Conservation (phyloP, 2,888 invertebrate genomes). For the Mystacides longicornis region DNA sequence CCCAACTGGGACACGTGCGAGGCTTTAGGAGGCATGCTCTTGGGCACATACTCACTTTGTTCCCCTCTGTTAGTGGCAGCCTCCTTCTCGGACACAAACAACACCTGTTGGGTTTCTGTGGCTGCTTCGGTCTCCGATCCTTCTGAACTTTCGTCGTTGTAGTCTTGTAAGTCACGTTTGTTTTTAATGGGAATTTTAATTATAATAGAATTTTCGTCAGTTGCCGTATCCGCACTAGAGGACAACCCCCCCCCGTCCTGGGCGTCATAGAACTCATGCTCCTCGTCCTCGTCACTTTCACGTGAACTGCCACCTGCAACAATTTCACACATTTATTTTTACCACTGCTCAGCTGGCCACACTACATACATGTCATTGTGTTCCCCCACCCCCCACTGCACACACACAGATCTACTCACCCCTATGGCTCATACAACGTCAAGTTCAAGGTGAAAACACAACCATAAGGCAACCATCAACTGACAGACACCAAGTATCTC, state of each 20-base stretch:
- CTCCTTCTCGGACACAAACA: slow-evolving; percentile 25
- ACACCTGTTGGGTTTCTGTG: slow-evolving; percentile 40
- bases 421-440: no score
- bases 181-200: slow-evolving; percentile 53
- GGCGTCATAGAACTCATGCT: slow-evolving; percentile 68
- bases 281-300: slow-evolving; percentile 60
- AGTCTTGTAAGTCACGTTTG: slow-evolving; percentile 18
- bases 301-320: slow-evolving; percentile 45
- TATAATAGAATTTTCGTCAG: slow-evolving; percentile 51
- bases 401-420: no score
- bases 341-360: no score
- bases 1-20: slow-evolving; percentile 36
- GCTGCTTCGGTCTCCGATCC: slow-evolving; percentile 46
- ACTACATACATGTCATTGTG: not conserved
- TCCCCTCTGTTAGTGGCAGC: not conserved
- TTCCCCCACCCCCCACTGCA: not conserved
- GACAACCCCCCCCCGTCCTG: slow-evolving; percentile 48
- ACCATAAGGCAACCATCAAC: no score
- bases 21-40: slow-evolving; percentile 6
- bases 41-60: slow-evolving; percentile 17
- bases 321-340: not conserved
- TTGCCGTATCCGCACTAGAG: slow-evolving; percentile 35
- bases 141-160: slow-evolving; percentile 45
- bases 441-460: no score
- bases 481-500: no score